Evolutionary conservation across 1,140 invertebrate genomes (phyloP), one percentile per base, ranked within the genome.

Genomic region (Drosophila subobscura): DNA sequence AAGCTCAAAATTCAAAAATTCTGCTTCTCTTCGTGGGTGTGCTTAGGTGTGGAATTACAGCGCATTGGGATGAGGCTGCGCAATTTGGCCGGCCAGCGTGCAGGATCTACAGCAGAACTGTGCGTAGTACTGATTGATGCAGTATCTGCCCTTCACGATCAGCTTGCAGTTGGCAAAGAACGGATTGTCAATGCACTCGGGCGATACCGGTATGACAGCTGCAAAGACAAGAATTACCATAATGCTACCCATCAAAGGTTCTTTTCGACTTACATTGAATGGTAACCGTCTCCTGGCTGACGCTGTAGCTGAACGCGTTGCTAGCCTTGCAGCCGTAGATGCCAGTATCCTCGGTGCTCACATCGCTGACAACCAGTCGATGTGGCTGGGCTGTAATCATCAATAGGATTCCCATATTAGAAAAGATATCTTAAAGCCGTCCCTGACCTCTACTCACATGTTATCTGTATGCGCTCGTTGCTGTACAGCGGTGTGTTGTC

Each of bases 41-140:
- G 33, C 29, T 22, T 52, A 44, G 29, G 25, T 56, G 37, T 77
- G 74, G 79, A 77, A 71, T 83, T 89, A 90, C 44, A 91, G 51
- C 49, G 74, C 79, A 75, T 91, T 91, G 44, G 89, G 86, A 86
- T 91, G 90, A 16, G 63, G 58, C 70, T 54, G 22, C 46, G 47
- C 59, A 8, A 85, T 58, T 76, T 96, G 95, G 2, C 96, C 96
- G 2, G 97, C 96, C 91, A 96, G 92, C 37, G 96, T 96, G 88
- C 97, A 98, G 1, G 97, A 97, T 85, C 95, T 94, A 92, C 98
- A 99, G 91, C 98, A 99, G 94, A 98, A 98, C 90, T 94, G 94
- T n/a, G 95, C 96, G 90, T 98, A 99, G 91, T 97, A 97, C 71
- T 94, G 93, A 91, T 98, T 97, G 6, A 93, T 93, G 90, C 98